Conservation (phyloP, 2,888 invertebrate genomes). For the Stramonita haemastoma region DNA sequence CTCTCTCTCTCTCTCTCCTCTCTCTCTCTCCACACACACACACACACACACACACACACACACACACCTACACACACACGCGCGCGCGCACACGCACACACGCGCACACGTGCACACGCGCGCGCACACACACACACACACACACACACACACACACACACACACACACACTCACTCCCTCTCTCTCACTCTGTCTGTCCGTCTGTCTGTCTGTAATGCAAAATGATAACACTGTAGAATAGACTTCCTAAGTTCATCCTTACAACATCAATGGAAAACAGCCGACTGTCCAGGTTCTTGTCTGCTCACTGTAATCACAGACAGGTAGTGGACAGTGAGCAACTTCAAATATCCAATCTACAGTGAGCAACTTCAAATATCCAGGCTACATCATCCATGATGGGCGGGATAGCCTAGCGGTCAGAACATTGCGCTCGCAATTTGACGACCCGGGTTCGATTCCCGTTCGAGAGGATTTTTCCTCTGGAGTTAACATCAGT, state of each 20-base stretch:
- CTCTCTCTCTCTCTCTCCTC: too few species aligned
- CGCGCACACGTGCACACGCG: neutral
- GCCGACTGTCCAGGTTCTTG: neutral
- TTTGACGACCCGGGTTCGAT: too few species aligned
- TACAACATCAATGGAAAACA: too few species aligned
- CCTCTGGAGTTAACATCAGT: too few species aligned
- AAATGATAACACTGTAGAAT: neutral
- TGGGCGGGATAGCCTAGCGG: too few species aligned
- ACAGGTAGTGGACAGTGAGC: neutral
- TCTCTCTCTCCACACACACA: too few species aligned
- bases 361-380: too few species aligned
- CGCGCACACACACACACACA: constrained; percentile 11
- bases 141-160: constrained; percentile 11
- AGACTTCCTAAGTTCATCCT: too few species aligned
- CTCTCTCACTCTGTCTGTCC: neutral
- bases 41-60: neutral
- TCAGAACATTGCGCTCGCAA: too few species aligned
- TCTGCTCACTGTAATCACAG: neutral
- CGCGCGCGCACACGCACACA: neutral
- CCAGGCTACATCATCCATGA: too few species aligned
- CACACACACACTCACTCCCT: neutral
- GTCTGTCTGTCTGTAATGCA: neutral
- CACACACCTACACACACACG: neutral
- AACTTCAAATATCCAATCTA: too few species aligned
- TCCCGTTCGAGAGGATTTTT: too few species aligned